phyloP scores from a whole-genome alignment of 2,888 invertebrate genomes.

The Diarsia brunnea region DNA sequence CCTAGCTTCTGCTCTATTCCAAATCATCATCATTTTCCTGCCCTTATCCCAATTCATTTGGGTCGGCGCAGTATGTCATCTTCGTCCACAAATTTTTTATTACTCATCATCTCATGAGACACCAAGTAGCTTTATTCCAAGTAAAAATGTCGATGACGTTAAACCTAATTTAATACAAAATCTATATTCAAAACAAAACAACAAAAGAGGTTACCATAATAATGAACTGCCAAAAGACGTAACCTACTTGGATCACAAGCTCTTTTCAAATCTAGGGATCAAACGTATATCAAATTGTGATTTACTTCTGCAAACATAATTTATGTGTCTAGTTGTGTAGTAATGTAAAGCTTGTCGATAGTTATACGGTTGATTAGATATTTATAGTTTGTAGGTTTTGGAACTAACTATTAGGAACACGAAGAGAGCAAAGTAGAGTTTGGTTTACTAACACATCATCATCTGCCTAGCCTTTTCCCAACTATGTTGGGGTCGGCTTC shows the following conservation, averaged over 20 bases:
- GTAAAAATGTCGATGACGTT: neutral
- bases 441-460: neutral
- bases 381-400: slow-evolving; percentile 6
- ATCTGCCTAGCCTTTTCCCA: too few relatives aligned
- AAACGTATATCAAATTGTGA: slow-evolving; percentile 44
- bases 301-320: slow-evolving; percentile 48
- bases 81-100: too few relatives aligned
- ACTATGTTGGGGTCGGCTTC: too few relatives aligned
- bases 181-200: slow-evolving; percentile 44
- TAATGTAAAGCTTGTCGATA: slow-evolving; percentile 8
- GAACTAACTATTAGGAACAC: neutral
- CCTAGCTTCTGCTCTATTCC: too few relatives aligned
- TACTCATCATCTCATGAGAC: too few relatives aligned
- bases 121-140: neutral
- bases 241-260: slow-evolving; percentile 42
- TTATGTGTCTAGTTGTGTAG: slow-evolving; percentile 45
- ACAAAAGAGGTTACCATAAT: slow-evolving; percentile 57
- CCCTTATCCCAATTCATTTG: too few relatives aligned
- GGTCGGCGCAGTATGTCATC: too few relatives aligned
- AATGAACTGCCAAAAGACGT: slow-evolving; percentile 47
- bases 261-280: slow-evolving; percentile 37
- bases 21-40: too few relatives aligned
- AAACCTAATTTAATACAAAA: neutral
- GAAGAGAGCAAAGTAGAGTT: neutral
- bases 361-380: slow-evolving; percentile 6